These are phyloP conservation scores for Kryptolebias ocellatus DNA, from an alignment of 2,797 vertebrate species.

Conservation along the genomic window DNA sequence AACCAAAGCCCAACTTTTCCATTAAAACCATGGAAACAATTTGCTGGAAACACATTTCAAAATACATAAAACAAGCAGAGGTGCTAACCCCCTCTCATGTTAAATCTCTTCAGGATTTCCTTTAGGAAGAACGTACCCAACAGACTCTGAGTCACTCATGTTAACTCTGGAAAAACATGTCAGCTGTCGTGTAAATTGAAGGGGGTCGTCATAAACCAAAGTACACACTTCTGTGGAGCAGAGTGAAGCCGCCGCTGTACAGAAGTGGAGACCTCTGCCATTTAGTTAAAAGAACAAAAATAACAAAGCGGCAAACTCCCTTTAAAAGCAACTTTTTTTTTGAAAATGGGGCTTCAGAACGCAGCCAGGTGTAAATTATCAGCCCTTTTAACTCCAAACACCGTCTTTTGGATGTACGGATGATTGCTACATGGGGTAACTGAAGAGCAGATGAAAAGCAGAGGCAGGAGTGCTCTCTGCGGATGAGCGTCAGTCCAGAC, in stretches of 20 bases:
- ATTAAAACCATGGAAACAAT: neutral
- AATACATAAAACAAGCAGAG: constrained; percentile 7
- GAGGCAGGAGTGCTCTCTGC: constrained; percentile 55
- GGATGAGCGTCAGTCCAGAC: constrained; percentile 54
- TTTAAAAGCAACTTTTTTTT: constrained; percentile 42
- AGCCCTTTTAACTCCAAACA: constrained; percentile 75
- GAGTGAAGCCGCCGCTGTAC: constrained; percentile 12
- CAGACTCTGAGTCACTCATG: constrained; percentile 47
- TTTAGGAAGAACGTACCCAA: constrained; percentile 27
- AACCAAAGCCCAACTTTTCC: too few species aligned
- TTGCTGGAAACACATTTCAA: constrained; percentile 15
- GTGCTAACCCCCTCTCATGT: constrained; percentile 35
- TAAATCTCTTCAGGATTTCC: constrained; percentile 31
- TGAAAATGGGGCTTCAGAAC: constrained; percentile 33
- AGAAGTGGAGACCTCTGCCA: constrained; percentile 50
- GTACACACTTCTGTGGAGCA: constrained; percentile 11
- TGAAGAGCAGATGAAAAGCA: constrained; percentile 80
- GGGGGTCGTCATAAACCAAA: constrained; percentile 48
- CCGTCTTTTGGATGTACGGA: constrained; percentile 64
- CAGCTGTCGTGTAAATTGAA: constrained; percentile 57
- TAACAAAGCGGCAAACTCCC: constrained; percentile 39
- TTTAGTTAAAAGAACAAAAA: constrained; percentile 48
- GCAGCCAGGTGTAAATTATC: constrained; percentile 66
- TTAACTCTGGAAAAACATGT: constrained; percentile 55
- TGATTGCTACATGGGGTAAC: constrained; percentile 80